These are phyloP conservation scores for Andrena minutula DNA, from an alignment of 2,888 invertebrate genomes.

Conservation along the genomic window DNA sequence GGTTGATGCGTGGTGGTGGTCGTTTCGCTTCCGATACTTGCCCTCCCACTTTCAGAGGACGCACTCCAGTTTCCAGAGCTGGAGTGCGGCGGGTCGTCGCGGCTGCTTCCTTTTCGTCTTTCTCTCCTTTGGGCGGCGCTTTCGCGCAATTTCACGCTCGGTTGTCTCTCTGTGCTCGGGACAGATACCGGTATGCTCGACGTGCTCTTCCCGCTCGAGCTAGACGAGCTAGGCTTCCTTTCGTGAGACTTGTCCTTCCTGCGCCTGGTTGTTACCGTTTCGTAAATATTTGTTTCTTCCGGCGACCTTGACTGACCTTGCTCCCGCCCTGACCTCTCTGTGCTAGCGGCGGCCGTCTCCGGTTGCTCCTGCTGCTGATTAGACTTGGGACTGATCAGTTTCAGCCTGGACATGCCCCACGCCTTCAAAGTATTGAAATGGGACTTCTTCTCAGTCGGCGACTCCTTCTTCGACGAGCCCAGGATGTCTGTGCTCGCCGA, in stretches of 20 bases:
- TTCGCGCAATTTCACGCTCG: constrained; percentile 91
- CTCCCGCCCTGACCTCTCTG: constrained; percentile 50
- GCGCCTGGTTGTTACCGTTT: constrained; percentile 88
- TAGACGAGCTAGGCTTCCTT: constrained; percentile 92
- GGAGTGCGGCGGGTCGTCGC: constrained; percentile 94
- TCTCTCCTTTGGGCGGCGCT: constrained; percentile 90
- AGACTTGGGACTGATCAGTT: constrained; percentile 88
- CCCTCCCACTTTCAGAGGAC: constrained; percentile 94
- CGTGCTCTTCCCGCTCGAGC: constrained; percentile 84
- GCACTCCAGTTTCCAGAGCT: constrained; percentile 98
- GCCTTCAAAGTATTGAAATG: constrained; percentile 93
- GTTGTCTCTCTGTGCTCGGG: constrained; percentile 75
- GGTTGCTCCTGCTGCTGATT: constrained; percentile 83
- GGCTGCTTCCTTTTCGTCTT: constrained; percentile 88
- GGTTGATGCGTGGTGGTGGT: constrained; percentile 87
- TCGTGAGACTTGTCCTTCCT: constrained; percentile 91
- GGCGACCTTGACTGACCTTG: constrained; percentile 64
- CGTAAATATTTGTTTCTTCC: constrained; percentile 88
- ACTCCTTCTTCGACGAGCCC: constrained; percentile 88
- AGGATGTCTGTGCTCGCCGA: constrained; percentile 90
- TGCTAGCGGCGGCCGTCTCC: constrained; percentile 21
- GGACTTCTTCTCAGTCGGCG: constrained; percentile 88
- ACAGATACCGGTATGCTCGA: constrained; percentile 80
- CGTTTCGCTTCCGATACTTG: constrained; percentile 94
- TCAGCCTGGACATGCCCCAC: constrained; percentile 93